A percentile compares a stretch with the other conserved stretches of the same genome.
phyloP scores from a whole-genome alignment of 2,888 invertebrate genomes.

The Lapara coniferarum region DNA sequence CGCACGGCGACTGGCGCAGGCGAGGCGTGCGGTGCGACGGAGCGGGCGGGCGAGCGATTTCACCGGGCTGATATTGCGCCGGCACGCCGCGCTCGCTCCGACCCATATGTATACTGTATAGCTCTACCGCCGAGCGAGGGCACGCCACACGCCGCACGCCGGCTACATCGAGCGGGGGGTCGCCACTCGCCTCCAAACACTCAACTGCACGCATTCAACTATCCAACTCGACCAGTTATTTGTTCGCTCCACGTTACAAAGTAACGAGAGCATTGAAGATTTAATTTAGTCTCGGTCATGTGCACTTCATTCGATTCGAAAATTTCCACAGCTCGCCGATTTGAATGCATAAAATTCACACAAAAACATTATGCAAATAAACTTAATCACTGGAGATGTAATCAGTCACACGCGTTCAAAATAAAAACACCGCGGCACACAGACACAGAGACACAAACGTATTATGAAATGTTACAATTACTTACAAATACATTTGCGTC shows the following conservation, averaged over 20 bases:
- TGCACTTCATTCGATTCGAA: conserved; percentile 24
- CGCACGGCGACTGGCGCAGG: conserved; percentile 83
- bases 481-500: conserved; percentile 42
- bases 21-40: conserved; percentile 78
- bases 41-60: conserved; percentile 82
- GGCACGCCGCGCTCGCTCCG: conserved; percentile 74
- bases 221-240: conserved; percentile 70
- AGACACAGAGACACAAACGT: conserved; percentile 33
- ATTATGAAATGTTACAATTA: conserved; percentile 37
- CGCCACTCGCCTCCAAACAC: conserved; percentile 54
- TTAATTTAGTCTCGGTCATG: conserved; percentile 30
- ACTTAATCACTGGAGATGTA: conserved; percentile 32
- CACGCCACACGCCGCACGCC: conserved; percentile 55
- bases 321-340: conserved; percentile 9
- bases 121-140: conserved; percentile 64
- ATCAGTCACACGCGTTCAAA: conserved; percentile 32
- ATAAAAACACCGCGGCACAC: conserved; percentile 34
- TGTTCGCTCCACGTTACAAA: conserved; percentile 54
- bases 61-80: conserved; percentile 83
- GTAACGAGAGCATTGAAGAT: conserved; percentile 38
- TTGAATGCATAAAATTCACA: conserved; percentile 35
- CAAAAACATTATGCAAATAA: conserved; percentile 30
- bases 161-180: conserved; percentile 68
- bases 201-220: conserved; percentile 72
- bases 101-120: conserved; percentile 73